Evolutionary conservation across 2,797 vertebrate genomes (phyloP).

Genomic region (Tarsius wallacei): DNA sequence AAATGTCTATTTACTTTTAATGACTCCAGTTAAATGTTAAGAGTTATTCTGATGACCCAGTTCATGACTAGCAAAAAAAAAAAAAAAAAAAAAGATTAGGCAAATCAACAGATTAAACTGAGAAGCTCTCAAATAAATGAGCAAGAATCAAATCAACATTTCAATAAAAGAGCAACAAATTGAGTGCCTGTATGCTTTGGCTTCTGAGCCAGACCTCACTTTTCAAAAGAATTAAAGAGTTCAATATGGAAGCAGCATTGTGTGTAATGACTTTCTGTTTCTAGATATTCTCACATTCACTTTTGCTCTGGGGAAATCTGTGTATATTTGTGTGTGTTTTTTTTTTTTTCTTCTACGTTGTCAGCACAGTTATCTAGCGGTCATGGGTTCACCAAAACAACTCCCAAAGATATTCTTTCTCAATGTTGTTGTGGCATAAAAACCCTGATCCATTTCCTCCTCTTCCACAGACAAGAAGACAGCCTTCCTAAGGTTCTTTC

Average conservation of each 20-base stretch:
- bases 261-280: background rate
- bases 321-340: too few relatives aligned
- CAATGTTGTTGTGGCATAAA: background rate
- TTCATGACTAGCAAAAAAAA: slow-evolving; percentile 60
- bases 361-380: background rate
- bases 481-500: background rate
- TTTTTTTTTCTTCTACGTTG: background rate
- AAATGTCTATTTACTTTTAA: slow-evolving; percentile 84
- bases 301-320: background rate
- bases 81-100: background rate
- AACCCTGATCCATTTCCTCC: background rate
- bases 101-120: slow-evolving; percentile 64
- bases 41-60: slow-evolving; percentile 64
- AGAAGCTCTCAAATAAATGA: background rate
- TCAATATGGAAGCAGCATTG: background rate
- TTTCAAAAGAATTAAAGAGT: slow-evolving; percentile 44
- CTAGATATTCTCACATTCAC: background rate
- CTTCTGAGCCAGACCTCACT: background rate
- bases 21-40: slow-evolving; percentile 78
- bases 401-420: background rate
- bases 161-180: slow-evolving; percentile 18
- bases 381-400: background rate
- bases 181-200: background rate
- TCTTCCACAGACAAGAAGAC: background rate
- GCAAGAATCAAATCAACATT: background rate